phyloP scores from a whole-genome alignment of 2,797 vertebrate genomes.

The Poeciliopsis presidionis region DNA sequence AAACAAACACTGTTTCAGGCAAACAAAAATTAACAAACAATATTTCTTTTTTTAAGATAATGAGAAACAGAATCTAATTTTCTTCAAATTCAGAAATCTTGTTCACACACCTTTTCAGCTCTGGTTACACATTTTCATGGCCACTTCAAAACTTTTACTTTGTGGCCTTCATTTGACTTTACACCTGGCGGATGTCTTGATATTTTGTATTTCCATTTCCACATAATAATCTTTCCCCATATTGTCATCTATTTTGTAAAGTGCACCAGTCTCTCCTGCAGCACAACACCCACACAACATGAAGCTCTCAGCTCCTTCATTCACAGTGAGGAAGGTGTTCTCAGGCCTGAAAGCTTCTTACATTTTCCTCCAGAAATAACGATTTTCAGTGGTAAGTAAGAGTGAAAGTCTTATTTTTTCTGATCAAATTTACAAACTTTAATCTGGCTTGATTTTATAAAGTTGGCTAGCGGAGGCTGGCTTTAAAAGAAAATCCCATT shows the following conservation, averaged over 20 bases:
- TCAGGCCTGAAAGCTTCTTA: background rate
- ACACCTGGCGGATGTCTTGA: background rate
- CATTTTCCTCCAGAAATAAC: background rate
- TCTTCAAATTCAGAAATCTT: background rate
- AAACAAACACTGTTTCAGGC: background rate
- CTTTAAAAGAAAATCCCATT: background rate
- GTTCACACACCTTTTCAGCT: background rate
- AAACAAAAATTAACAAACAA: background rate
- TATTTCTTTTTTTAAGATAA: background rate
- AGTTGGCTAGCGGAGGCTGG: background rate
- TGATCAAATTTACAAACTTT: background rate
- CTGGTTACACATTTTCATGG: background rate
- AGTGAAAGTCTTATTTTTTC: background rate
- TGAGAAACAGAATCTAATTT: background rate
- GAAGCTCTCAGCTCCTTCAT: background rate
- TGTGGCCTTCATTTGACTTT: no score
- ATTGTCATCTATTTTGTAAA: background rate
- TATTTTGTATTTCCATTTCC: background rate
- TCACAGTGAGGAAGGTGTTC: background rate
- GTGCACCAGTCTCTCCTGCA: background rate
- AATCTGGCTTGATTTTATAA: background rate
- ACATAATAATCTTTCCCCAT: background rate
- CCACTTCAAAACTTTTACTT: background rate
- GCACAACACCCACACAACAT: background rate
- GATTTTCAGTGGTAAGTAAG: background rate